Evolutionary conservation across 1,140 invertebrate genomes (phyloP).

Genomic region (Chymomyza costata): DNA sequence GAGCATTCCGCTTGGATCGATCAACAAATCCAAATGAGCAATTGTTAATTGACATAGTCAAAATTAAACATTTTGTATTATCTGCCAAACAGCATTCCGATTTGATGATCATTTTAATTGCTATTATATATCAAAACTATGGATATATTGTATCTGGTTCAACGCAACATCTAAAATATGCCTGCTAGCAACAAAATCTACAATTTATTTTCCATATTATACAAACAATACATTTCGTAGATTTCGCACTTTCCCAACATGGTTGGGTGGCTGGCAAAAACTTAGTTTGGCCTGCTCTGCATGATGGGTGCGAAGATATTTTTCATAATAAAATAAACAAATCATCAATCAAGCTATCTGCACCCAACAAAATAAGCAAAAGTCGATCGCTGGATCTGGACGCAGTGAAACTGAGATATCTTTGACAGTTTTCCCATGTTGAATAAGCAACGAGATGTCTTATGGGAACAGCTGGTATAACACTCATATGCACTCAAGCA

Average conservation of each 20-base stretch:
- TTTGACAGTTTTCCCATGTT: slow-evolving; percentile 64
- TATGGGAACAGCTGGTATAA: slow-evolving; percentile 35
- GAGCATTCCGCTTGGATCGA: too few species aligned
- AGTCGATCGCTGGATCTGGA: slow-evolving; percentile 6
- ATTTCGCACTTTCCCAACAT: slow-evolving; percentile 37
- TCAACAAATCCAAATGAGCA: slow-evolving; percentile 38
- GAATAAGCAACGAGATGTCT: slow-evolving; percentile 40
- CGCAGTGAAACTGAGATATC: slow-evolving; percentile 50
- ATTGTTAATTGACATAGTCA: slow-evolving; percentile 60
- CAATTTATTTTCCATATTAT: slow-evolving; percentile 70
- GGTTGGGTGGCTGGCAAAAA: slow-evolving; percentile 36
- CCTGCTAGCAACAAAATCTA: slow-evolving; percentile 31
- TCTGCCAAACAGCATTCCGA: slow-evolving; percentile 37
- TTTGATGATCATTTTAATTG: slow-evolving; percentile 35
- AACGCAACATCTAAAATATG: slow-evolving; percentile 34
- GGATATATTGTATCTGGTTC: slow-evolving; percentile 20
- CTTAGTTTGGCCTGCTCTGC: slow-evolving; percentile 40
- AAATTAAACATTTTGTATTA: slow-evolving; percentile 35
- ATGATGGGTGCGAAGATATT: slow-evolving; percentile 56
- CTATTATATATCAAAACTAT: slow-evolving; percentile 49
- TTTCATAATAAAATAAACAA: slow-evolving; percentile 71
- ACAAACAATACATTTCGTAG: slow-evolving; percentile 40
- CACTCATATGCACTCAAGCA: slow-evolving; percentile 63
- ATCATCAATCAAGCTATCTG: slow-evolving; percentile 72
- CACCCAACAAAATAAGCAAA: slow-evolving; percentile 31